Percentiles rank a stretch among this genome's conserved stretches.
phyloP scores from a whole-genome alignment of 2,113 vertebrate genomes.

The Chrysochloris asiatica region DNA sequence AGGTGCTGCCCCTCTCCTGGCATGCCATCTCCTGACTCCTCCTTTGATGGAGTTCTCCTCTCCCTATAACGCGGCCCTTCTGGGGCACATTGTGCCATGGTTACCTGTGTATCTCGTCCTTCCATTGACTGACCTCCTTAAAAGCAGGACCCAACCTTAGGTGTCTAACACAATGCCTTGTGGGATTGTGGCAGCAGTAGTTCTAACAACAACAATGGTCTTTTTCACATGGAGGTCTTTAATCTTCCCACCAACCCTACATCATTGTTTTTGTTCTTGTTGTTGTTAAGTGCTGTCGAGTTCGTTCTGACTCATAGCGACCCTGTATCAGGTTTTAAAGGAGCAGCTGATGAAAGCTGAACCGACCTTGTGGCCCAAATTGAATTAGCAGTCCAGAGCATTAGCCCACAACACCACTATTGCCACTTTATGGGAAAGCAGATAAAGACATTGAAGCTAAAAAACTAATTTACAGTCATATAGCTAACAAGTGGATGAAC shows the following conservation, averaged over 20 bases:
- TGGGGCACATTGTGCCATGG: too few relatives aligned
- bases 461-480: not conserved
- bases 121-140: not conserved
- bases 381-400: too few relatives aligned
- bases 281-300: too few relatives aligned
- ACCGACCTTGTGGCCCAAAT: too few relatives aligned
- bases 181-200: not conserved
- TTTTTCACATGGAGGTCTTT: not conserved
- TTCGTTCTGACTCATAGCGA: too few relatives aligned
- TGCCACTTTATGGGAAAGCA: constrained; percentile 2
- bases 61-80: too few relatives aligned
- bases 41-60: not conserved
- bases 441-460: not conserved
- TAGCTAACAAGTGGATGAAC: not conserved
- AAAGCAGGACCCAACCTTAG: not conserved
- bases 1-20: not conserved
- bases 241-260: not conserved
- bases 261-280: too few relatives aligned
- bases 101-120: not conserved
- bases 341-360: too few relatives aligned
- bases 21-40: not conserved
- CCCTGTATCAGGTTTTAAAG: too few relatives aligned
- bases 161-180: not conserved
- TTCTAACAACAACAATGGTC: not conserved
- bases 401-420: too few relatives aligned